Evolutionary conservation across 92 coral and sea anemone species (phyloP), one percentile per base, ranked within the genome.

Genomic region (Epizoanthus fatuus): DNA sequence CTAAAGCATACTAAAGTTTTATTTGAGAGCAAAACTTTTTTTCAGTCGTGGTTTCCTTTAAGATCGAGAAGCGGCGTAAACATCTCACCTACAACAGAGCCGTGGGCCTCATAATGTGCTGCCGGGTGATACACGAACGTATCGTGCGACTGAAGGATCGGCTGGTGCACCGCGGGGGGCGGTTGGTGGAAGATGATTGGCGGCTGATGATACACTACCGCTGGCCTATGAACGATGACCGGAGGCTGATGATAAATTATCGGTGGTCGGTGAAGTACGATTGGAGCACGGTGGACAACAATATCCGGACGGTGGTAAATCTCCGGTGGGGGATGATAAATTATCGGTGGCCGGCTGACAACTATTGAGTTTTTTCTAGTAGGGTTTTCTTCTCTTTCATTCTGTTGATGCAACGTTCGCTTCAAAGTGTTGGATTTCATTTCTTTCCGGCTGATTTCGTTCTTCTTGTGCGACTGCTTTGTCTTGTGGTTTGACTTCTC

Each of bases 321-420:
- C 84, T 97, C 99, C 29, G 99, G 99, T 14, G 99, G 99, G 16
- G 99, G 98, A 75, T 97, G 99, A 52, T 97, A 97, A 72, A 97
- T 97, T 29, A 97, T 97, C 2, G 99, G 99, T 20, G 99, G 99
- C 32, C 99, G 95, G 78, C 93, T 92, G 6, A 97, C 98, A 51
- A 97, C 98, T 75, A 97, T 97, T 58, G 95, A 92, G 79, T 97
- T 97, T 79, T 95, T 97, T 83, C 84, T 93, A 0, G 93, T 84
- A 0, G 98, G 93, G 7, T 89, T 95, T 54, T 87, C 98, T 0
- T 88, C 89, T 75, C 90, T 95, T 70, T 84, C 92, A 51, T 63
- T 55, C 71, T 95, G 94, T 29, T 96, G 90, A 35, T 91, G 98
- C 40, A 72, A 54, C 3, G 64, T 69, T 8, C 71, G 32, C 22